Evolutionary conservation across 2,113 vertebrate species (phyloP), one percentile per base, ranked within the genome.

Genomic region (Machaerirhynchus nigripectus): DNA sequence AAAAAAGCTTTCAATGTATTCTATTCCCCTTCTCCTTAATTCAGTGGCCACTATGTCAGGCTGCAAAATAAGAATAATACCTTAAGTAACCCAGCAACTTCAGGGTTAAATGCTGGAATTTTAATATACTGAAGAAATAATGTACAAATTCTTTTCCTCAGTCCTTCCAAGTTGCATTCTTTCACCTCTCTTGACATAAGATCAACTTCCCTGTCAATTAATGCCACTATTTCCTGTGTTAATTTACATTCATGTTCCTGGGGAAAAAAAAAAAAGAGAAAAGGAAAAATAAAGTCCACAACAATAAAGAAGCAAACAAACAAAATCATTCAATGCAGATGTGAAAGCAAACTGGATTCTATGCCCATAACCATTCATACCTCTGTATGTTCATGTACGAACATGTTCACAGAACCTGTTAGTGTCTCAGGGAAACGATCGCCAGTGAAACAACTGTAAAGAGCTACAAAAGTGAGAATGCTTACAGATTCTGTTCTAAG

Each of bases 71-170:
- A 37, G 59, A 93, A 44, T n/a, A 94, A 64, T 98, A 99, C 99
- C 99, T 98, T 98, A 74, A 99, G 98, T 50, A 98, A 67, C 87
- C 95, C 98, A 95, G 98, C 90, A 93, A 98, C 97, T 87, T 98
- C 98, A 12, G 99, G 99, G 95, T 99, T 99, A 94, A 99, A 99
- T 12, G 97, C 91, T 2, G 99, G 99, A 50, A 90, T 99, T 98
- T 99, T 99, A 96, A 99, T 98, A 83, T 98, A 99, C 84, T 99
- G 99, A 47, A 99, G 98, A 96, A 99, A 99, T 53, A 99, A 98
- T 3, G 99, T 99, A 92, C 97, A 97, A 92, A 99, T 99, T 96
- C 99, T 99, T 97, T 98, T 98, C 82, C 99, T 98, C 80, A 99
- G 98, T 23, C 99, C 99, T 95, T 98, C 98, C 74, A 99, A 98